A percentile compares a stretch with the other conserved stretches of the same genome.
phyloP scores from a whole-genome alignment of 2,113 vertebrate species.

The Casuarius casuarius region DNA sequence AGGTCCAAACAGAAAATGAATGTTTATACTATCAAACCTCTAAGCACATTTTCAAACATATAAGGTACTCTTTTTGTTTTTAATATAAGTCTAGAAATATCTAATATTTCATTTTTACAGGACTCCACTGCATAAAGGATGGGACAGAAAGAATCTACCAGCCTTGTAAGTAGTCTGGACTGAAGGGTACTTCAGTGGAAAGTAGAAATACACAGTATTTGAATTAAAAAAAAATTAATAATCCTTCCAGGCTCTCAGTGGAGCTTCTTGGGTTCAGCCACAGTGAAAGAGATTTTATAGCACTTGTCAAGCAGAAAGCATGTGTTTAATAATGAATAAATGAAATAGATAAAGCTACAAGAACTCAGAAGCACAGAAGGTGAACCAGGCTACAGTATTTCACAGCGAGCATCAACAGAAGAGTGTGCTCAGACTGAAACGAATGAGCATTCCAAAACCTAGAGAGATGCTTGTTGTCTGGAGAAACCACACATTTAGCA shows the following conservation, averaged over 20 bases:
- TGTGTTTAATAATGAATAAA: conserved; percentile 58
- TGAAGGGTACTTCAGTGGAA: conserved; percentile 15
- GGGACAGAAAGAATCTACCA: background rate
- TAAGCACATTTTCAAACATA: background rate
- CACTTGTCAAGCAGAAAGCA: conserved; percentile 45
- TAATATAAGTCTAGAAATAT: background rate
- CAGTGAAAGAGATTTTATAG: conserved; percentile 39
- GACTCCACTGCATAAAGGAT: background rate
- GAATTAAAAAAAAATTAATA: background rate
- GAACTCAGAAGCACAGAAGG: conserved; percentile 42
- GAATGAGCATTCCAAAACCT: conserved; percentile 27
- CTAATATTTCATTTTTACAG: background rate
- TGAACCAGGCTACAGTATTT: conserved; percentile 41
- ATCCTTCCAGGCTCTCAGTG: background rate
- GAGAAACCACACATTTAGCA: conserved; percentile 12
- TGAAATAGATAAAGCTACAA: conserved; percentile 16
- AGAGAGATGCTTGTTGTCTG: background rate
- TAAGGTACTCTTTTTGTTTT: background rate
- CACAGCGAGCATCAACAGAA: conserved; percentile 19
- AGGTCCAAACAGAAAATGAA: background rate
- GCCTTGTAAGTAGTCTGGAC: background rate
- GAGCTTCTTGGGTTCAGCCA: conserved; percentile 22
- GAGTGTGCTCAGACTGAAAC: conserved; percentile 30
- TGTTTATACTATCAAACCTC: background rate
- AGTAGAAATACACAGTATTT: background rate